A percentile compares a stretch with the other conserved stretches of the same genome.
phyloP scores from a whole-genome alignment of 1,140 invertebrate genomes.

The Tenebrio molitor region DNA sequence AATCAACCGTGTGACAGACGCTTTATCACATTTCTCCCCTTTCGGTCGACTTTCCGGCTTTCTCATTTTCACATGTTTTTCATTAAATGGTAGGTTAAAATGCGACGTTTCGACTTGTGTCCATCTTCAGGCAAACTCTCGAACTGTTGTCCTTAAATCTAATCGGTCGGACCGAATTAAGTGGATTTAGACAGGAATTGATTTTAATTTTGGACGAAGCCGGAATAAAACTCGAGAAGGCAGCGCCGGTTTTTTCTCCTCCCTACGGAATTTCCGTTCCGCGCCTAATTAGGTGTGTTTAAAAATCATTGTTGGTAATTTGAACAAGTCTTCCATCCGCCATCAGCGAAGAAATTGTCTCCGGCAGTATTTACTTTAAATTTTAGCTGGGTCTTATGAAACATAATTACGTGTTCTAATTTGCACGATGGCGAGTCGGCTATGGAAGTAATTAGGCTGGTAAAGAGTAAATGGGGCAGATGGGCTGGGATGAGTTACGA shows the following conservation, averaged over 20 bases:
- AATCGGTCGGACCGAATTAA: conserved; percentile 3
- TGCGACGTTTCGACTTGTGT: conserved; percentile 12
- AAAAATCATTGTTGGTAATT: conserved; percentile 39
- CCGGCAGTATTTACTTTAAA: conserved; percentile 32
- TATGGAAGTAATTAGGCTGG: conserved; percentile 37
- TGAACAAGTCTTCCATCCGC: conserved; percentile 22
- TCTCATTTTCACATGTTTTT: background rate
- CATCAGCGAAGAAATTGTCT: conserved; percentile 38
- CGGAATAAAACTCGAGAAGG: background rate
- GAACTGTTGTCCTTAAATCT: background rate
- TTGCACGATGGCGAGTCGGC: conserved; percentile 32
- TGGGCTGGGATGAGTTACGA: conserved; percentile 33
- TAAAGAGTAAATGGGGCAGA: conserved; percentile 40
- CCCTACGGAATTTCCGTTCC: conserved; percentile 3
- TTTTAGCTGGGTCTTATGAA: conserved; percentile 38
- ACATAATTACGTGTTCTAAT: conserved; percentile 39
- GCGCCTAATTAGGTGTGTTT: conserved; percentile 29
- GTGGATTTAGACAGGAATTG: conserved; percentile 2
- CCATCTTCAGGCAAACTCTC: no score
- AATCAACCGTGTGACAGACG: conserved; percentile 21
- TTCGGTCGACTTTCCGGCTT: background rate
- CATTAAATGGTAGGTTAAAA: background rate
- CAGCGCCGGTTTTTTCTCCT: background rate
- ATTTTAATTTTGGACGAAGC: no score
- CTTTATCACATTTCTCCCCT: conserved; percentile 12